These are phyloP conservation scores for Heterodera filipjevi DNA, from an alignment of 2,888 invertebrate species.

Conservation along the genomic window DNA sequence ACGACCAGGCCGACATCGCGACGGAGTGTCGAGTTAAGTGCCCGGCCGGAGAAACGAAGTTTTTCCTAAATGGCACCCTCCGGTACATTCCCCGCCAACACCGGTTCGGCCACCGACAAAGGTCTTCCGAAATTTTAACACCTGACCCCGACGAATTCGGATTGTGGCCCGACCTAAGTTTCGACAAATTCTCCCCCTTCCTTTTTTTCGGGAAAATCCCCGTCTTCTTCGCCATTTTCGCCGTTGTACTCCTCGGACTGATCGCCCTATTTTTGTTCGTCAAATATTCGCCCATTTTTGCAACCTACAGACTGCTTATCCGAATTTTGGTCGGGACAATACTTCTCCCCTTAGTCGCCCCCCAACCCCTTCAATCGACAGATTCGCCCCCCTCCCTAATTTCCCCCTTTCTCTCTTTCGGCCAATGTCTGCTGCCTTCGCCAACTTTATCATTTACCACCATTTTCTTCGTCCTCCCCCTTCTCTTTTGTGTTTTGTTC, in stretches of 20 bases:
- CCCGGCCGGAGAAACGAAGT: neutral
- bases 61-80: neutral
- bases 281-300: neutral
- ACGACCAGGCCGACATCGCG: neutral
- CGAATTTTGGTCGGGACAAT: neutral
- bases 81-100: neutral
- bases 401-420: too few species aligned
- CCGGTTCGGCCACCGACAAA: neutral
- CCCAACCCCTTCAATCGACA: too few species aligned
- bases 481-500: too few species aligned
- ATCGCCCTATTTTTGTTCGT: neutral
- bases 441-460: too few species aligned
- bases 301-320: neutral
- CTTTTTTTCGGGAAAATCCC: neutral
- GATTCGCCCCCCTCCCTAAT: too few species aligned
- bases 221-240: neutral
- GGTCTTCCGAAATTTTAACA: neutral
- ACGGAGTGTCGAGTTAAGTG: neutral
- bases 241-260: neutral
- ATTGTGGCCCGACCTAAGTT: neutral
- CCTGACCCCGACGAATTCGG: neutral
- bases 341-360: neutral
- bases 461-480: accelerated
- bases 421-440: accelerated
- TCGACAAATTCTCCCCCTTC: neutral